A percentile compares a stretch with the other conserved stretches of the same genome.
phyloP scores from a whole-genome alignment of 2,888 invertebrate genomes.

The Dryobota labecula region DNA sequence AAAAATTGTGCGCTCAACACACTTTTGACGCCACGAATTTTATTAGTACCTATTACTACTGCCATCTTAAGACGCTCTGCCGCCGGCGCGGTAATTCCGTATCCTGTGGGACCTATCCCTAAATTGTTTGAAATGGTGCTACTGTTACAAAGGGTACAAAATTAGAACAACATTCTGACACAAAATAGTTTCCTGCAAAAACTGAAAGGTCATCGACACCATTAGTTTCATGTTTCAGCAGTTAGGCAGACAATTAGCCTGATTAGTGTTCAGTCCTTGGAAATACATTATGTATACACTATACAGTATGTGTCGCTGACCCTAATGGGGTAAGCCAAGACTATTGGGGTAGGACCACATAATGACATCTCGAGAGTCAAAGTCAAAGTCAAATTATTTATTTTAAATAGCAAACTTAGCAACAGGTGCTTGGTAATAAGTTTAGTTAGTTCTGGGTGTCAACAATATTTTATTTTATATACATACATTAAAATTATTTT shows the following conservation, averaged over 20 bases:
- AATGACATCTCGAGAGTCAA: background rate
- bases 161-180: background rate
- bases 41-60: background rate
- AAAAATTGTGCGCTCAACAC: background rate
- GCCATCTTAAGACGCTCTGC: background rate
- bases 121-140: background rate
- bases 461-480: background rate
- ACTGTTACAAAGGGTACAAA: conserved; percentile 7
- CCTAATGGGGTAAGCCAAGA: background rate
- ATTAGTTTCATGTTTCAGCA: conserved; percentile 43
- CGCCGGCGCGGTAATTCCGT: background rate
- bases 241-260: conserved; percentile 44
- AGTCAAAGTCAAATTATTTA: too few species aligned
- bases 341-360: background rate
- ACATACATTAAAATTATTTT: too few species aligned
- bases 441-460: background rate
- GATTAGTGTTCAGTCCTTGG: conserved; percentile 16
- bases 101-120: background rate
- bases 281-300: too few species aligned
- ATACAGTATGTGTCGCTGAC: conserved; percentile 1
- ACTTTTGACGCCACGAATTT: background rate
- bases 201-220: conserved; percentile 19
- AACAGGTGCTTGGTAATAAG: background rate
- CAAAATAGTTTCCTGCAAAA: conserved; percentile 15
- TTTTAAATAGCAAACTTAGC: too few species aligned